Evolutionary conservation across 2,113 vertebrate genomes (phyloP), one percentile per base, ranked within the genome.

Genomic region (Stercorarius parasiticus): DNA sequence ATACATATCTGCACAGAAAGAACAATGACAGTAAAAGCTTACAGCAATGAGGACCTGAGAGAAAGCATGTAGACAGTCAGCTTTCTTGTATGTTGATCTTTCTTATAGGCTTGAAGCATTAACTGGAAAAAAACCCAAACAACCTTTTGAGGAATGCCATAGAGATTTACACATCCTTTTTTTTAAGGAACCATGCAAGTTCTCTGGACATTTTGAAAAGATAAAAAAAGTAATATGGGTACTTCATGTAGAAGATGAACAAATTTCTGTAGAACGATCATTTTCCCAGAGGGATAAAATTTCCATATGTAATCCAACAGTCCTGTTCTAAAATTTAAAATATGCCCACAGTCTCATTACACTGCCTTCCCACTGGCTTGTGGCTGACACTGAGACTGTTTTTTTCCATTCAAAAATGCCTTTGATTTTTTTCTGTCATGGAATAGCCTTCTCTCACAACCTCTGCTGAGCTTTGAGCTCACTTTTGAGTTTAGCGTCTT

Each of bases 111-210:
- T 70, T 72, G 34, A 82, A 42, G 16, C 58, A 42, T 38, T 72
- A 80, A 64, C 11, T 3, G 2, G 17, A 29, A 72, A 91, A 83
- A 47, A 20, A 0, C 0, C 5, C 2, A 47, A 47, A 10, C 13
- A 49, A n/a, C 1, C 2, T 62, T 89, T 59, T 64, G 8, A 87
- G 82, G 42, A 76, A 71, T 53, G 11, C 6, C 4, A 50, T 22
- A 52, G 20, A 43, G 6, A 32, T 61, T 70, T 87, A 36, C 32
- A 27, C 10, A 13, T 0, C 12, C 32, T 47, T 20, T 9, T 53
- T 50, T 58, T 56, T 9, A 16, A 6, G 12, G 11, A 78, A 25
- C 4, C 17, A 9, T 47, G 5, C 0, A 50, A 55, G 23, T 59
- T 74, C 25, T 69, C 10, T 42, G 11, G 4, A 76, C 67, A 55